Conservation (phyloP, 1,140 invertebrate species). For the Chymomyza costata region DNA sequence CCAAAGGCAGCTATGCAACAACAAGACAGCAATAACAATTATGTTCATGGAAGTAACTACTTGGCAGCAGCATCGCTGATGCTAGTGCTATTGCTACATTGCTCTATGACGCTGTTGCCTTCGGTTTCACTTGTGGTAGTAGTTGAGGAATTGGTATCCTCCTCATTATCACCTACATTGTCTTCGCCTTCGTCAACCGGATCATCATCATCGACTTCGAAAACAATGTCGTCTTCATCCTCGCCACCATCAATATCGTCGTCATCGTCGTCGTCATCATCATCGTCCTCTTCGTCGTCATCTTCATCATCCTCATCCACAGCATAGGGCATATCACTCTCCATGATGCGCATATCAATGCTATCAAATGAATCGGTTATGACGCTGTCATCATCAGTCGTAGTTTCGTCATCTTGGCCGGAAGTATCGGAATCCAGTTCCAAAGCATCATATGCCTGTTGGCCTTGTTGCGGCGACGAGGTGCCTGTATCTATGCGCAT, state of each 20-base stretch:
- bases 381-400: constrained; percentile 62
- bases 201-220: constrained; percentile 30
- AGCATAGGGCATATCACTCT: constrained; percentile 48
- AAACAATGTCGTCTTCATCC: constrained; percentile 23
- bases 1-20: too few relatives aligned
- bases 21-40: constrained; percentile 39
- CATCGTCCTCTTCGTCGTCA: constrained; percentile 40
- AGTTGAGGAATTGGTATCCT: constrained; percentile 43
- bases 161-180: constrained; percentile 5
- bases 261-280: constrained; percentile 32
- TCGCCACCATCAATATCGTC: constrained; percentile 27
- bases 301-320: constrained; percentile 47
- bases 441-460: constrained; percentile 42
- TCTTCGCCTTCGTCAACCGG: too few relatives aligned
- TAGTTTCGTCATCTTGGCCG: constrained; percentile 56
- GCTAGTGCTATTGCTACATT: constrained; percentile 44
- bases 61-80: constrained; percentile 50
- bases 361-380: constrained; percentile 60
- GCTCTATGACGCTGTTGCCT: constrained; percentile 68
- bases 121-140: constrained; percentile 58
- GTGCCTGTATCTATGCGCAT: constrained; percentile 46
- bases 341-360: constrained; percentile 58
- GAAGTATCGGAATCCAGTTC: constrained; percentile 54
- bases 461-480: constrained; percentile 38
- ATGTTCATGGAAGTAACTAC: constrained; percentile 12